Conservation (phyloP, 2,888 invertebrate species). For the Apeira syringaria region DNA sequence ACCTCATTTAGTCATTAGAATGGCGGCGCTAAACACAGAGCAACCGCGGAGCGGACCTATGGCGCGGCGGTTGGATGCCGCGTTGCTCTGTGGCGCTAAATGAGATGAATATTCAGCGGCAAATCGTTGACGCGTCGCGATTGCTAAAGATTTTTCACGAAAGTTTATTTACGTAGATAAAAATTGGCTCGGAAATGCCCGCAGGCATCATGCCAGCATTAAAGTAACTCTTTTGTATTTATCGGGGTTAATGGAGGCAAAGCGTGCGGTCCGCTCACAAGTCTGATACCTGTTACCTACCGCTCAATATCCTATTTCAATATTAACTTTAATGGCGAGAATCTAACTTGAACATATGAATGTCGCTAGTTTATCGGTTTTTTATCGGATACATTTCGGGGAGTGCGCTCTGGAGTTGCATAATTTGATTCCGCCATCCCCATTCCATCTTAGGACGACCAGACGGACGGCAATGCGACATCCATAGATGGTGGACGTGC, state of each 20-base stretch:
- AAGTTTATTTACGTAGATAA: slow-evolving; percentile 50
- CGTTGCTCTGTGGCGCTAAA: slow-evolving; percentile 16
- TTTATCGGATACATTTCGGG: no score
- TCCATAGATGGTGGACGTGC: no score
- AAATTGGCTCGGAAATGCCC: slow-evolving; percentile 44
- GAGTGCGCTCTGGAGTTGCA: no score
- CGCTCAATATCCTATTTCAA: background rate
- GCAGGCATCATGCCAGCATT: slow-evolving; percentile 61
- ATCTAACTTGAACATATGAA: no score
- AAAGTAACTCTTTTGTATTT: slow-evolving; percentile 47
- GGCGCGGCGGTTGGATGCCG: no score
- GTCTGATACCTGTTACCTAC: slow-evolving; percentile 2
- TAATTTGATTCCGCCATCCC: no score
- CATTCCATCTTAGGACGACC: no score
- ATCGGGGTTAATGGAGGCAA: slow-evolving; percentile 51
- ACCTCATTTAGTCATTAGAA: slow-evolving; percentile 12
- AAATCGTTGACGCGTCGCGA: slow-evolving; percentile 44
- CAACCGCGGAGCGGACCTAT: no score
- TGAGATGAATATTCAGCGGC: slow-evolving; percentile 26
- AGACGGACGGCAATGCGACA: no score
- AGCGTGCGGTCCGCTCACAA: slow-evolving; percentile 14
- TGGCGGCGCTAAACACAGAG: slow-evolving; percentile 15
- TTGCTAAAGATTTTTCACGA: slow-evolving; percentile 53
- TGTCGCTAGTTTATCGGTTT: no score
- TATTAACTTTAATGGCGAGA: background rate